A percentile compares a stretch with the other conserved stretches of the same genome.
Evolutionary conservation across 2,113 vertebrate genomes (phyloP).

Genomic region (Rousettus leschenaultii): DNA sequence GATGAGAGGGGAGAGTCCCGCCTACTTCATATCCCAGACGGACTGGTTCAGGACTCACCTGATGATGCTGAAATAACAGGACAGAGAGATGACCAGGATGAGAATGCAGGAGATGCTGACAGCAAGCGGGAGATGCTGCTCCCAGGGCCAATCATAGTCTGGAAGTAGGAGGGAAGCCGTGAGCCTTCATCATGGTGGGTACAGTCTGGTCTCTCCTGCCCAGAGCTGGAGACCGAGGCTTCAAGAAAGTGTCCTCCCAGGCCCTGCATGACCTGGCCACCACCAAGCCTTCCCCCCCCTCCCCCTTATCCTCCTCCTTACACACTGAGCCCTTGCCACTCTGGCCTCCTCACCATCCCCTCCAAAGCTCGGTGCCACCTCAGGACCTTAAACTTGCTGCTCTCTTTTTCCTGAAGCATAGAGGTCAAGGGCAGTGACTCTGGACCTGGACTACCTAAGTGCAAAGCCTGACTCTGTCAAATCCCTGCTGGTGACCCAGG

Average conservation of each 20-base stretch:
- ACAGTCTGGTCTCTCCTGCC: neutral
- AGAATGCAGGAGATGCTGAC: slow-evolving; percentile 67
- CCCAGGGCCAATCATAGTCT: slow-evolving; percentile 66
- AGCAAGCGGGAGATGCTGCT: slow-evolving; percentile 56
- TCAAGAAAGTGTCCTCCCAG: accelerated
- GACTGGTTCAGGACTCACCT: slow-evolving; percentile 70
- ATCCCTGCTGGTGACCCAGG: neutral
- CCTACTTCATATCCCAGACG: neutral
- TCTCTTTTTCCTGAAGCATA: neutral
- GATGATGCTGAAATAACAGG: slow-evolving; percentile 75
- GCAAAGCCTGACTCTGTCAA: neutral
- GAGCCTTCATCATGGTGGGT: accelerated
- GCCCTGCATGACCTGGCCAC: accelerated
- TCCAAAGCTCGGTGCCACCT: neutral
- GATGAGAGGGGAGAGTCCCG: accelerated
- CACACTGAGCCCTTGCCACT: neutral
- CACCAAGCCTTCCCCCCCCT: accelerated
- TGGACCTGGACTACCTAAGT: neutral
- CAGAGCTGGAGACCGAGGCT: neutral
- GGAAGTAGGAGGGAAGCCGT: neutral
- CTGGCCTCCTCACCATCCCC: accelerated
- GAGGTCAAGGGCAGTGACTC: neutral
- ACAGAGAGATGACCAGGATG: slow-evolving; percentile 58
- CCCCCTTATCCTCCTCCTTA: neutral
- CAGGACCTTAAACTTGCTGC: neutral